A percentile compares a stretch with the other conserved stretches of the same genome.
These are phyloP conservation scores for Subanguina moxae DNA, from an alignment of 1,140 invertebrate species.

Conservation along the genomic window DNA sequence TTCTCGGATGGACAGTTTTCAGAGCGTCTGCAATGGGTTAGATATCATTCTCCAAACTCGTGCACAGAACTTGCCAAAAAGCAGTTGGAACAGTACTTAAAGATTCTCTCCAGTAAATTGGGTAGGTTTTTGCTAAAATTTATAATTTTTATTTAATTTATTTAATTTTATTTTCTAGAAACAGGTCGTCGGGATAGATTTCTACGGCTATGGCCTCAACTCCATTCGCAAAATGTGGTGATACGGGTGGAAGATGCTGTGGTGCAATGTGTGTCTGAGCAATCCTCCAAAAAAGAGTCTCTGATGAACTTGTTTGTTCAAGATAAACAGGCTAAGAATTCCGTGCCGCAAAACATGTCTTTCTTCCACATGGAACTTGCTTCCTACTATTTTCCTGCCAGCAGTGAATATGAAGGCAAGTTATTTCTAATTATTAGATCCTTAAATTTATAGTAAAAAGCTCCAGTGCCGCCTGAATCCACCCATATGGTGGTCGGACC, in stretches of 20 bases:
- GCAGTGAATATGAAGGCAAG: slow-evolving; percentile 24
- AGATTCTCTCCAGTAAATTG: slow-evolving; percentile 55
- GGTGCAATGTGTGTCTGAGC: slow-evolving; percentile 78
- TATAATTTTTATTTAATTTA: too few species aligned
- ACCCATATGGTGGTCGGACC: slow-evolving; percentile 50
- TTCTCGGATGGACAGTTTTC: slow-evolving; percentile 22
- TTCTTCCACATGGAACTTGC: slow-evolving; percentile 85
- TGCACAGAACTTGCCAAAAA: slow-evolving; percentile 60
- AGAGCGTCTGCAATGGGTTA: slow-evolving; percentile 37
- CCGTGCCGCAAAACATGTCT: slow-evolving; percentile 26
- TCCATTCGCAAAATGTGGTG: slow-evolving; percentile 86
- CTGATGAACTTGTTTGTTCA: slow-evolving; percentile 31
- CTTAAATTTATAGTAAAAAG: slow-evolving; percentile 32
- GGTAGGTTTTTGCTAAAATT: too few species aligned
- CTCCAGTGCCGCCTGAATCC: slow-evolving; percentile 37
- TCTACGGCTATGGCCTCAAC: slow-evolving; percentile 56
- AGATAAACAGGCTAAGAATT: slow-evolving; percentile 19
- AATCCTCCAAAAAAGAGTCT: slow-evolving; percentile 48
- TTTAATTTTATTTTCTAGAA: slow-evolving; percentile 27
- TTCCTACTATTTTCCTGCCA: slow-evolving; percentile 80
- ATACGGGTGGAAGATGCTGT: slow-evolving; percentile 75
- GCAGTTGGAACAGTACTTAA: slow-evolving; percentile 65
- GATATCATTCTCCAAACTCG: slow-evolving; percentile 42
- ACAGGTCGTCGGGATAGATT: slow-evolving; percentile 26
- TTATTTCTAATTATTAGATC: background rate